These are phyloP conservation scores for Pachyrhynchus sulphureomaculatus DNA, from an alignment of 1,140 invertebrate species.

Conservation along the genomic window DNA sequence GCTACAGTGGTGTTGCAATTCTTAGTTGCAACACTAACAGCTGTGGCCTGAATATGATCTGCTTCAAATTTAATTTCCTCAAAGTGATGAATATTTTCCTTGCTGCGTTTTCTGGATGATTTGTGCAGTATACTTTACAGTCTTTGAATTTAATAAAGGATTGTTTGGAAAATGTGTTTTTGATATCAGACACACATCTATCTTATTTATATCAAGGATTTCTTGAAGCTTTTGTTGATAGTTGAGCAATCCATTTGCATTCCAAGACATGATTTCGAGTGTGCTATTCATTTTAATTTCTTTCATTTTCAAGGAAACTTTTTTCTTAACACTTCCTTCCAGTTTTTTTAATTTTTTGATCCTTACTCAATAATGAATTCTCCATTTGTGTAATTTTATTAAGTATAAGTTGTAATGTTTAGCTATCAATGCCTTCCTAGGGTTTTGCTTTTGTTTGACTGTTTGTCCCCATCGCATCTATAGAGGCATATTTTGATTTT, in stretches of 20 bases:
- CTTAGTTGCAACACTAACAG: not conserved
- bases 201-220: constrained; percentile 35
- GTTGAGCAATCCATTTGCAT: constrained; percentile 37
- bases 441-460: too few relatives aligned
- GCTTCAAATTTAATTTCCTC: too few relatives aligned
- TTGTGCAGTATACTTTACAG: constrained; percentile 31
- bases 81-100: constrained; percentile 23
- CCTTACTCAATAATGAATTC: too few relatives aligned
- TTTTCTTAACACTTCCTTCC: constrained; percentile 32
- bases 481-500: too few relatives aligned
- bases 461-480: too few relatives aligned
- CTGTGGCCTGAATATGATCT: constrained; percentile 35
- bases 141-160: constrained; percentile 33
- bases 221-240: constrained; percentile 30
- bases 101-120: too few relatives aligned
- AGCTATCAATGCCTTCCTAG: too few relatives aligned
- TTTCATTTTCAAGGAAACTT: constrained; percentile 18
- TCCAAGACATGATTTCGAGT: constrained; percentile 33
- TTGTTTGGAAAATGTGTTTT: constrained; percentile 41
- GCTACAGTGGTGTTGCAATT: constrained; percentile 22
- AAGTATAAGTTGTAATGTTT: too few relatives aligned
- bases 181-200: too few relatives aligned
- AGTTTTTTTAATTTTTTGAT: constrained; percentile 35
- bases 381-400: too few relatives aligned
- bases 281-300: too few relatives aligned